phyloP scores from a whole-genome alignment of 1,140 invertebrate genomes.

The Drosophila sechellia region DNA sequence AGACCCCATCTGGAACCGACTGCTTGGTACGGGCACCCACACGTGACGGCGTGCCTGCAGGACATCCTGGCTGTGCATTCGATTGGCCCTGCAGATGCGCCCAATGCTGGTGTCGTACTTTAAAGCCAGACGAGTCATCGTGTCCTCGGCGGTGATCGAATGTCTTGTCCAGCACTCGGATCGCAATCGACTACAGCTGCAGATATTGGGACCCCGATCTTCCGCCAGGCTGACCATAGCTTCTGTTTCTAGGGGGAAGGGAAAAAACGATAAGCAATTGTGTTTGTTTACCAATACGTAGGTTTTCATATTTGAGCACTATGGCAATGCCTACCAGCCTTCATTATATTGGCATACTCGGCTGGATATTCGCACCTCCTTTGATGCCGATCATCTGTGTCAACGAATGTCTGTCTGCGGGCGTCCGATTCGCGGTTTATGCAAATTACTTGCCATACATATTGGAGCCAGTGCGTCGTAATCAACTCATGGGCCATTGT shows the following conservation, averaged over 20 bases:
- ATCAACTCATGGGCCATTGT: conserved; percentile 43
- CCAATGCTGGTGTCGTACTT: conserved; percentile 54
- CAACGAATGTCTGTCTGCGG: conserved; percentile 22
- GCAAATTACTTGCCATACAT: conserved; percentile 56
- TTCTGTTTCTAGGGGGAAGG: neutral
- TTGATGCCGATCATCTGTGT: conserved; percentile 23
- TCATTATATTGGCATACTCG: conserved; percentile 30
- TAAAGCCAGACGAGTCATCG: conserved; percentile 46
- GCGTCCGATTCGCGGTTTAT: conserved; percentile 47
- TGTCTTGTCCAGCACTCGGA: conserved; percentile 25
- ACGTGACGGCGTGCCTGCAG: conserved; percentile 40
- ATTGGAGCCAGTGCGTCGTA: conserved; percentile 33
- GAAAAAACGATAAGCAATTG: neutral
- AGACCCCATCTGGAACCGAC: neutral
- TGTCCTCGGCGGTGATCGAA: conserved; percentile 28
- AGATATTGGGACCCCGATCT: conserved; percentile 16
- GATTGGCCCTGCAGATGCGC: conserved; percentile 45
- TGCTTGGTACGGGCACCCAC: conserved; percentile 31
- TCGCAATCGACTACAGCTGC: neutral
- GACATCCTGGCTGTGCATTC: conserved; percentile 56
- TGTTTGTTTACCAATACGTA: too few relatives aligned
- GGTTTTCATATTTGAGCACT: neutral
- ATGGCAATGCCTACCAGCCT: neutral
- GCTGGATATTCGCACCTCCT: conserved; percentile 27
- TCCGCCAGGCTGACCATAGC: neutral